Evolutionary conservation across 2,888 invertebrate species (phyloP), one percentile per base, ranked within the genome.

Genomic region (Cantharis rufa): DNA sequence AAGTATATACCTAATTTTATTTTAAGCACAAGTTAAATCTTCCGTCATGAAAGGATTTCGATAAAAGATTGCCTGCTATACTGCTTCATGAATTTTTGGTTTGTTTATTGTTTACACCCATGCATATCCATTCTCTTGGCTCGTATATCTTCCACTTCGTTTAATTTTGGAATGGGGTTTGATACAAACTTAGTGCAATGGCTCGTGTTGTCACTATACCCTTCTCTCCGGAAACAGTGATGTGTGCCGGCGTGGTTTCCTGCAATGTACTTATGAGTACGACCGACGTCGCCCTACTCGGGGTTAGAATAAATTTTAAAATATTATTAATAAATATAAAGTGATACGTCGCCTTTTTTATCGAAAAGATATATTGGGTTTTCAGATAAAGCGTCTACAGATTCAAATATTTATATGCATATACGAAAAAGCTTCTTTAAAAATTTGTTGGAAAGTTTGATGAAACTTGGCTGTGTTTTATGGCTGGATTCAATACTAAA

Each of bases 401-500:
- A 69, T 69, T 71, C 16, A 62, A 71, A 15, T 72, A 32, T 70
- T 32, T 70, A 48, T 21, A 68, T 68, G 21, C 68, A 24, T 18
- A 11, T 70, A 15, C 70, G 32, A 61, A 48, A 70, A 61, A 70
- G 70, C 70, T 69, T 66, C 70, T 75, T 73, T 78, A 75, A 80
- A 70, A 71, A 77, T 77, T 80, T 81, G 76, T 80, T 80, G 78
- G 66, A 78, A 82, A 81, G 74, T 82, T 80, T 80, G 76, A 81
- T 81, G 81, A 80, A 82, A 81, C 78, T 82, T 80, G 78, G 74
- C 79, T 79, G 79, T 81, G 82, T 83, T 82, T 83, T 82, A 83
- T 81, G 79, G 77, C 80, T 79, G 83, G 82, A 83, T 83, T 84
- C 84, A 85, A 84, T 85, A 83, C 83, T 79, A 81, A 82, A 83